Conservation (phyloP, 2,888 invertebrate genomes). For the Drosophila macrospina region DNA sequence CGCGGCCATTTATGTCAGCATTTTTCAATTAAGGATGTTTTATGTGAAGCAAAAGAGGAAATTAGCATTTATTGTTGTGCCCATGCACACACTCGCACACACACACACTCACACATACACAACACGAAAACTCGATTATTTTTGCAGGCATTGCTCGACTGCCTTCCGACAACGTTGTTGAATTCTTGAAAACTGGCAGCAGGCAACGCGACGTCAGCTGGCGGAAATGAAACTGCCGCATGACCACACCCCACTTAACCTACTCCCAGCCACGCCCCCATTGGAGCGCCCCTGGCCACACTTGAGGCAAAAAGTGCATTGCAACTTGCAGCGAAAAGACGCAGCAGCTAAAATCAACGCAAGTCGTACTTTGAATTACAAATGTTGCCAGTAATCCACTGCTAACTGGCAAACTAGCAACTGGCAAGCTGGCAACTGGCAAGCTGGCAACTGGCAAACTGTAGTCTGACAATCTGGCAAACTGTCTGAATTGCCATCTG, state of each 20-base stretch:
- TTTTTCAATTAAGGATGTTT: constrained; percentile 74
- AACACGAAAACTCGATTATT: constrained; percentile 66
- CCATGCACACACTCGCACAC: constrained; percentile 17
- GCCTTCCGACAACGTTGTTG: constrained; percentile 49
- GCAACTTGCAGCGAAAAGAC: constrained; percentile 43
- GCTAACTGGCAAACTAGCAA: constrained; percentile 13
- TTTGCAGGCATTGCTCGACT: constrained; percentile 47
- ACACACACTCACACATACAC: constrained; percentile 11
- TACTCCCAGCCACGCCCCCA: neutral
- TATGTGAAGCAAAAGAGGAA: constrained; percentile 69
- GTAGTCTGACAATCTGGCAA: neutral
- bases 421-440: constrained; percentile 17
- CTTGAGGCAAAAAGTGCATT: constrained; percentile 29
- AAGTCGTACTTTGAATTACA: constrained; percentile 75
- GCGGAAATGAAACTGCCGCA: constrained; percentile 74
- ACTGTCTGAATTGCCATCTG: constrained; percentile 5
- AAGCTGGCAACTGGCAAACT: neutral
- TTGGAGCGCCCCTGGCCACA: neutral
- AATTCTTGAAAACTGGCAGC: constrained; percentile 36
- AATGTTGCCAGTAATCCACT: constrained; percentile 58
- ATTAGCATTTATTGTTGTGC: constrained; percentile 79
- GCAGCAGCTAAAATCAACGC: constrained; percentile 68
- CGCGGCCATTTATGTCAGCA: constrained; percentile 66
- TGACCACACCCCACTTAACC: constrained; percentile 32
- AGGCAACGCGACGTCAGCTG: constrained; percentile 48